Percentiles rank a stretch among this genome's conserved stretches.
Conservation (phyloP, 2,113 vertebrate genomes). For the Misgurnus anguillicaudatus region DNA sequence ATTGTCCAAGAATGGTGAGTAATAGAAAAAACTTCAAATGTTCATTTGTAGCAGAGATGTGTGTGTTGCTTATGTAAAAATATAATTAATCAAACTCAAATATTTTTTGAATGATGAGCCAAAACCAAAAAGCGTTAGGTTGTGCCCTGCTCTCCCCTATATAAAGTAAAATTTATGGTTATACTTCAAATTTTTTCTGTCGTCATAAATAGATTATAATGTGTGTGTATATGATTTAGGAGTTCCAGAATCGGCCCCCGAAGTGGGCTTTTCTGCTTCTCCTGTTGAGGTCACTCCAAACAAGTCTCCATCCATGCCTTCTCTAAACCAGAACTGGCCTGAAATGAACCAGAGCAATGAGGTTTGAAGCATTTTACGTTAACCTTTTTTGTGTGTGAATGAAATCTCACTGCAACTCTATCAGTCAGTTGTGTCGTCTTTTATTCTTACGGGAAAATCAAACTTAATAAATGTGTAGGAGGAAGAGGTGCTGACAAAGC, state of each 20-base stretch:
- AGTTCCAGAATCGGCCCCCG: slow-evolving; percentile 81
- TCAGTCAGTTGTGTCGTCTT: neutral
- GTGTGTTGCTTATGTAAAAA: too few species aligned
- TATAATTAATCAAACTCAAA: too few species aligned
- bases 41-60: too few species aligned
- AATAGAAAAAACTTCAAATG: too few species aligned
- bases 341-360: slow-evolving; percentile 97
- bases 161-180: too few species aligned
- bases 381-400: neutral
- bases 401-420: neutral
- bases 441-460: neutral
- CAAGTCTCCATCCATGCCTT: slow-evolving; percentile 99
- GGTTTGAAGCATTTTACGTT: slow-evolving; percentile 75
- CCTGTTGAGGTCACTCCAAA: slow-evolving; percentile 94
- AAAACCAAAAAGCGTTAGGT: too few species aligned
- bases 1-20: too few species aligned
- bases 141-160: too few species aligned
- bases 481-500: slow-evolving; percentile 3
- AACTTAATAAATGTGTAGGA: neutral
- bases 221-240: slow-evolving; percentile 65
- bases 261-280: slow-evolving; percentile 90
- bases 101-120: too few species aligned
- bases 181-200: neutral
- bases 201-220: too few species aligned
- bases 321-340: slow-evolving; percentile 96